Evolutionary conservation across 2,888 invertebrate genomes (phyloP).

Genomic region (Clitarchus hookeri): DNA sequence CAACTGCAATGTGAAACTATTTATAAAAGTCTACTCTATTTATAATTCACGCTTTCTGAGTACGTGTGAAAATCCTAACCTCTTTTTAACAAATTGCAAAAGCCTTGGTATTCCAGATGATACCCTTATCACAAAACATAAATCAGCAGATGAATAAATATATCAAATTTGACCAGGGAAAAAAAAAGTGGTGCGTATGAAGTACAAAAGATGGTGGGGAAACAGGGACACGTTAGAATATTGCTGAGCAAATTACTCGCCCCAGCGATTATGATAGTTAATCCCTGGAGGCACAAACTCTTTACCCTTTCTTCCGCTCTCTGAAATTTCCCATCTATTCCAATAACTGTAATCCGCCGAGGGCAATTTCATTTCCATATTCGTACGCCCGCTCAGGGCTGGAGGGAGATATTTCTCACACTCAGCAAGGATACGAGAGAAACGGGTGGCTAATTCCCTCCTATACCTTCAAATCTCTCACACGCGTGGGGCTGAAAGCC

Average conservation of each 20-base stretch:
- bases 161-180: not conserved
- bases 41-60: no score
- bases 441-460: not conserved
- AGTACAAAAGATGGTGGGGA: not conserved
- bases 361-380: constrained; percentile 14
- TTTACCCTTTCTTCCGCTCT: not conserved
- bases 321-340: not conserved
- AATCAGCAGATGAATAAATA: not conserved
- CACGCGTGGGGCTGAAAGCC: not conserved
- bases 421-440: constrained; percentile 1
- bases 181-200: not conserved
- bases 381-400: not conserved
- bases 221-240: not conserved
- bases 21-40: no score
- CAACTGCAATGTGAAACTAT: no score
- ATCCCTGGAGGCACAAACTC: not conserved
- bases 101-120: not conserved
- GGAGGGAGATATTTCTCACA: not conserved
- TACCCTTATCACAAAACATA: not conserved
- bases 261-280: constrained; percentile 10
- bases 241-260: not conserved
- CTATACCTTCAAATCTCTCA: not conserved
- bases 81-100: no score
- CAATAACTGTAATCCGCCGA: constrained; percentile 14
- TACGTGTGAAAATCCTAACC: no score